A percentile compares a stretch with the other conserved stretches of the same genome.
Evolutionary conservation across 2,888 invertebrate species (phyloP).

Genomic region (Tachina fera): DNA sequence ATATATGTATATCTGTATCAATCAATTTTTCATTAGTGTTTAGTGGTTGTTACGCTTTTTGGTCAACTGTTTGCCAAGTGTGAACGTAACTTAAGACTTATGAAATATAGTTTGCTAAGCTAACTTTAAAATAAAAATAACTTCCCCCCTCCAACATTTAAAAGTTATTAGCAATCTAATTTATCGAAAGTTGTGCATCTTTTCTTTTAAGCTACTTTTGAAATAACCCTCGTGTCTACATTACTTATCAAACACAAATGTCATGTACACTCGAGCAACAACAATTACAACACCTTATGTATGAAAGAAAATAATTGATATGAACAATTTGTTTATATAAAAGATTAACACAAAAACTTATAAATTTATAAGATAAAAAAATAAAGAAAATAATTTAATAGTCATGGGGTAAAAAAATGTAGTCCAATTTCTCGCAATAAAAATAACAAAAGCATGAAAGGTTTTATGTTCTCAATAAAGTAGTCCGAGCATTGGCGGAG

Average conservation of each 20-base stretch:
- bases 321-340: slow-evolving; percentile 21
- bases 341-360: slow-evolving; percentile 20
- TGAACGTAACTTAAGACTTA: too few species aligned
- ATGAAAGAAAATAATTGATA: slow-evolving; percentile 27
- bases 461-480: neutral
- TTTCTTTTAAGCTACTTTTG: neutral
- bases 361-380: slow-evolving; percentile 15
- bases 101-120: too few species aligned
- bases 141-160: too few species aligned
- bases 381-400: neutral
- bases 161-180: neutral
- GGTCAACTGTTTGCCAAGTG: too few species aligned
- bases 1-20: too few species aligned
- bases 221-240: neutral
- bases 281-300: slow-evolving; percentile 2
- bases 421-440: neutral
- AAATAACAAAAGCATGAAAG: neutral
- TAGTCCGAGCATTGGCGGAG: too few species aligned
- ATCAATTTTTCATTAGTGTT: too few species aligned
- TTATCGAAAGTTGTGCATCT: neutral
- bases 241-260: slow-evolving; percentile 53
- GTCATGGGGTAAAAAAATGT: neutral
- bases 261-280: slow-evolving; percentile 29
- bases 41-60: too few species aligned
- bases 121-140: too few species aligned